These are phyloP conservation scores for Mastomys natalensis DNA, from an alignment of 2,113 vertebrate species.

Conservation along the genomic window DNA sequence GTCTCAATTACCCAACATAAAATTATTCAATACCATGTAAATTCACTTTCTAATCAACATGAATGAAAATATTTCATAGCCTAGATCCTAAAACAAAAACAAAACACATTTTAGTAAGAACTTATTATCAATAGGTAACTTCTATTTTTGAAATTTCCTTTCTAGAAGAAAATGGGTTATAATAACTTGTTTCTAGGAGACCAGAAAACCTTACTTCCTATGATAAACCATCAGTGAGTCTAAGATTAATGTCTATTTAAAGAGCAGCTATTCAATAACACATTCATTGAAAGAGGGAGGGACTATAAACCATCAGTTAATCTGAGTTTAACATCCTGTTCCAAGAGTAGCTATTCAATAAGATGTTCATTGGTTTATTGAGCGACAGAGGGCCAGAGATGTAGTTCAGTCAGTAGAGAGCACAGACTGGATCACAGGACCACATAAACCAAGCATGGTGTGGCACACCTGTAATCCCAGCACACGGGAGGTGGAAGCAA, in stretches of 20 bases:
- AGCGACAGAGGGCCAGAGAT: neutral
- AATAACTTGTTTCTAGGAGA: conserved; percentile 55
- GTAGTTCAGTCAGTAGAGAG: neutral
- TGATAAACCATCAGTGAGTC: neutral
- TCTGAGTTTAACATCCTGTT: conserved; percentile 50
- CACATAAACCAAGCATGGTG: neutral
- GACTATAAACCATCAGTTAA: neutral
- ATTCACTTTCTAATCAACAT: conserved; percentile 55
- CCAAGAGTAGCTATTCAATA: conserved; percentile 11
- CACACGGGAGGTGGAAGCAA: neutral
- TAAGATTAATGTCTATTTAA: conserved; percentile 52
- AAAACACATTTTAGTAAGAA: conserved; percentile 58
- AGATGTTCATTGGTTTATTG: conserved; percentile 3
- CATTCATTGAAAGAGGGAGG: neutral
- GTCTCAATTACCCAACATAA: conserved; percentile 35
- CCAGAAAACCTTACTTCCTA: neutral
- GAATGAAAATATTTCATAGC: conserved; percentile 36
- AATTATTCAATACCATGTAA: conserved; percentile 36
- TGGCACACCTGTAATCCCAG: neutral
- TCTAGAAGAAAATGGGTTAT: conserved; percentile 37
- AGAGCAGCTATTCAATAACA: conserved; percentile 18
- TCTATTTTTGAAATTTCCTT: conserved; percentile 54
- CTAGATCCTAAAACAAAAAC: neutral
- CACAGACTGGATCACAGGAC: neutral
- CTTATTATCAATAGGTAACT: neutral